Evolutionary conservation across 2,797 vertebrate genomes (phyloP), one percentile per base, ranked within the genome.

Genomic region (Geotrypetes seraphini): DNA sequence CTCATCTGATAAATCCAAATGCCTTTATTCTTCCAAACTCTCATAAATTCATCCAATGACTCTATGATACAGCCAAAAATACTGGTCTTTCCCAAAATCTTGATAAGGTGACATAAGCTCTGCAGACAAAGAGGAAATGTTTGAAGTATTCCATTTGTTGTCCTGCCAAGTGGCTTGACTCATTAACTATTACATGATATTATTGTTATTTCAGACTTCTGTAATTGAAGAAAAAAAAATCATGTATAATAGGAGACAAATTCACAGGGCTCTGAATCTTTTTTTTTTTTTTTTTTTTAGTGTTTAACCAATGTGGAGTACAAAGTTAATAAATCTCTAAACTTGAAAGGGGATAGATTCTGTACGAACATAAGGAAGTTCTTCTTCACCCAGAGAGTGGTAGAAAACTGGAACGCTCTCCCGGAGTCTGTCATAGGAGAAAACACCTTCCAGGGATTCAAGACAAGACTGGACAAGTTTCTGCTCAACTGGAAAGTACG

Each of bases 61-160:
- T n/a, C n/a, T 7, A 17, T 15, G 8, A 5, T 8, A 28, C 1
- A 7, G 11, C 12, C 15, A n/a, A 18, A 31, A 29, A 30, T 8
- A 2, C 16, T 12, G 25, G 26, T 2, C 12, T 17, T 52, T 41
- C 41, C 23, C 5, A 22, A 42, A 18, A 18, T 8, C 5, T 46
- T 50, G 52, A 66, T 47, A 53, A 43, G 2, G 7, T 10, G 47
- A 47, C 15, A 33, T 51, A 53, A 66, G 41, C 55, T 57, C 35
- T 59, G 35, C 47, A 39, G 4, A 50, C 55, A 69, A 74, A 64
- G 48, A 57, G 57, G 47, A 61, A 5, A 5, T 6, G 7, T 8
- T 45, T 24, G 5, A 40, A 30, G 2, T 10, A 0, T 30, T 43
- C 8, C 42, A 8, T 41, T 18, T 53, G 35, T 28, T 47, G 13